phyloP scores from a whole-genome alignment of 1,140 invertebrate species.

The Hycleus cichorii region DNA sequence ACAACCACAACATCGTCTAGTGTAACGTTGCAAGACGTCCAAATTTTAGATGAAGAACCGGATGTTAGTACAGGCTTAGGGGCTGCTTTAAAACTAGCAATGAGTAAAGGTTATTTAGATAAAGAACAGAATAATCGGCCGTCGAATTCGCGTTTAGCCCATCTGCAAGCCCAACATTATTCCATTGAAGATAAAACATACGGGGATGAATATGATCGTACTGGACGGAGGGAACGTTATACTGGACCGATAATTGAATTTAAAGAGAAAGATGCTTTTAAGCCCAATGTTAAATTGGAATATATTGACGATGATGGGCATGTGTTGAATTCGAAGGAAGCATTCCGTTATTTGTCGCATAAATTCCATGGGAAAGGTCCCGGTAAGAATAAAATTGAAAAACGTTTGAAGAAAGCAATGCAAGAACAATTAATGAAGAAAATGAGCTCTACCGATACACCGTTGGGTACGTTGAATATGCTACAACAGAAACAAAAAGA shows the following conservation, averaged over 20 bases:
- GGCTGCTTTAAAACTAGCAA: constrained; percentile 84
- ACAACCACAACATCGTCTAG: constrained; percentile 22
- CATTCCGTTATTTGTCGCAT: constrained; percentile 91
- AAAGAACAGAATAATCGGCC: constrained; percentile 67
- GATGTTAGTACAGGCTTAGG: constrained; percentile 87
- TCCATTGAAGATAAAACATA: constrained; percentile 95
- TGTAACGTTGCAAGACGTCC: constrained; percentile 48
- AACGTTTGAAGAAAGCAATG: constrained; percentile 89
- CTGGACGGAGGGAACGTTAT: constrained; percentile 65
- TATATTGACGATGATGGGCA: constrained; percentile 96
- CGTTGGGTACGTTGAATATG: constrained; percentile 87
- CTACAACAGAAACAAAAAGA: constrained; percentile 95
- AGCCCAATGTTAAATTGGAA: constrained; percentile 93
- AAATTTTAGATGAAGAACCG: constrained; percentile 90
- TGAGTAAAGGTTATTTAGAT: constrained; percentile 93
- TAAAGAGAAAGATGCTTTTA: constrained; percentile 88
- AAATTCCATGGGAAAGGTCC: constrained; percentile 99
- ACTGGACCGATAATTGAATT: constrained; percentile 85
- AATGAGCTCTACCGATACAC: constrained; percentile 98
- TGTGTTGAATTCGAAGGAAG: constrained; percentile 89
- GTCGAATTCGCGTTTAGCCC: constrained; percentile 63
- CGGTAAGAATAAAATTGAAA: constrained; percentile 97
- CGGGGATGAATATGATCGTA: constrained; percentile 49
- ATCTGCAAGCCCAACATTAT: constrained; percentile 85
- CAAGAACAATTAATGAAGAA: constrained; percentile 96